Percentiles rank a stretch among this genome's conserved stretches.
Conservation (phyloP, 2,113 vertebrate genomes). For the Camarhynchus parvulus region DNA sequence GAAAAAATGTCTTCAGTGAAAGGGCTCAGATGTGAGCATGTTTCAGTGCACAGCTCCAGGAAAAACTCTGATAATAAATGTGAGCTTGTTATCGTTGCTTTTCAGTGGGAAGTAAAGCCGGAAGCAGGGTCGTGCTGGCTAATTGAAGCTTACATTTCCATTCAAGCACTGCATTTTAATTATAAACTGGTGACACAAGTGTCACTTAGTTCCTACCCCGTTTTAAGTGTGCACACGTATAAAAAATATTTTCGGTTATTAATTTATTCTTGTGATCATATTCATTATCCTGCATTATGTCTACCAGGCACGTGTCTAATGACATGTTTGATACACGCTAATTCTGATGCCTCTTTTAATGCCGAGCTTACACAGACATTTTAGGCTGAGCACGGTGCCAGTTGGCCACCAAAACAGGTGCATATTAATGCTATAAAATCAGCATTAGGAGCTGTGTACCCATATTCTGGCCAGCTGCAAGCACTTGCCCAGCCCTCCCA, state of each 20-base stretch:
- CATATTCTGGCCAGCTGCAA: slow-evolving; percentile 55
- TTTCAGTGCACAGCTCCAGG: slow-evolving; percentile 73
- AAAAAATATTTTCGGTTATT: slow-evolving; percentile 62
- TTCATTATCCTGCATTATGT: slow-evolving; percentile 62
- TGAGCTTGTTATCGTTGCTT: slow-evolving; percentile 77
- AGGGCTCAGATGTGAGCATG: slow-evolving; percentile 77
- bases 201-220: slow-evolving; percentile 52
- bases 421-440: slow-evolving; percentile 12
- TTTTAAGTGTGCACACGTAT: slow-evolving; percentile 61
- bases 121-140: slow-evolving; percentile 73
- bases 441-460: neutral
- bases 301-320: slow-evolving; percentile 66
- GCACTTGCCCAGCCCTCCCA: slow-evolving; percentile 17
- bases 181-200: slow-evolving; percentile 75
- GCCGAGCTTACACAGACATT: slow-evolving; percentile 23
- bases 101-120: slow-evolving; percentile 74
- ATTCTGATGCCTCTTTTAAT: slow-evolving; percentile 51
- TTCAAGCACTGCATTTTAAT: slow-evolving; percentile 68
- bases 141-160: slow-evolving; percentile 77
- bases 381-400: neutral
- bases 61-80: slow-evolving; percentile 74
- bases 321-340: slow-evolving; percentile 54
- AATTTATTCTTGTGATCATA: slow-evolving; percentile 53
- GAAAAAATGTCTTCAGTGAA: slow-evolving; percentile 73
- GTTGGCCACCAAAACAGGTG: slow-evolving; percentile 46